A percentile compares a stretch with the other conserved stretches of the same genome.
phyloP scores from a whole-genome alignment of 1,140 invertebrate species.

The Aphidius ervi region DNA sequence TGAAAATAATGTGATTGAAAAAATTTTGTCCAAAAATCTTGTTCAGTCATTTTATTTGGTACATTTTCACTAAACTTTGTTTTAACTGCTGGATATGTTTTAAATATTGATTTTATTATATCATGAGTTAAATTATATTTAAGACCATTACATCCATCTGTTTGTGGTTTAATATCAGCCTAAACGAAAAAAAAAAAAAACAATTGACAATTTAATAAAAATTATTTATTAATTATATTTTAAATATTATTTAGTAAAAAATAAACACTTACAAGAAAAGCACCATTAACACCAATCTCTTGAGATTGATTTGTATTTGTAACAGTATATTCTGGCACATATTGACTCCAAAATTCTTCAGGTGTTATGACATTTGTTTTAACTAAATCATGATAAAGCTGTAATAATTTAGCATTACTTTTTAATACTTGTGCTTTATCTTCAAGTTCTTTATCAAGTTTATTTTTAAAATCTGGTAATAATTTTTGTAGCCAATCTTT shows the following conservation, averaged over 20 bases:
- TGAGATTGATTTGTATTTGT: slow-evolving; percentile 69
- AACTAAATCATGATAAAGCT: slow-evolving; percentile 89
- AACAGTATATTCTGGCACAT: slow-evolving; percentile 73
- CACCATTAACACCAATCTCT: slow-evolving; percentile 70
- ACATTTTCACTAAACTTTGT: slow-evolving; percentile 96
- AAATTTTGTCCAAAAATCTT: slow-evolving; percentile 99
- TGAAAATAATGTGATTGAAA: slow-evolving; percentile 99
- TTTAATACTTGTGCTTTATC: slow-evolving; percentile 80
- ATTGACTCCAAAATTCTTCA: slow-evolving; percentile 94
- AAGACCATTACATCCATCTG: slow-evolving; percentile 94
- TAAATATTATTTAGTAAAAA: background rate
- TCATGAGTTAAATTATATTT: slow-evolving; percentile 97
- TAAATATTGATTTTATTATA: slow-evolving; percentile 97
- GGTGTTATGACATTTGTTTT: slow-evolving; percentile 89
- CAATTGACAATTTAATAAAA: background rate
- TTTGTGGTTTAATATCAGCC: slow-evolving; percentile 95
- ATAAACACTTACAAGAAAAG: slow-evolving; percentile 43
- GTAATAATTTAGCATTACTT: slow-evolving; percentile 76
- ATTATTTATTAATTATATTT: no score
- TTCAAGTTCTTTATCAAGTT: slow-evolving; percentile 89
- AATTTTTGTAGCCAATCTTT: slow-evolving; percentile 90
- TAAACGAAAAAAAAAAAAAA: background rate
- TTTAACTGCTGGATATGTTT: slow-evolving; percentile 97
- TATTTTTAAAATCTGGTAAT: slow-evolving; percentile 91
- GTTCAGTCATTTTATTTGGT: slow-evolving; percentile 81